Conservation (phyloP, 2,113 vertebrate species). For the Macquaria ambigua region DNA sequence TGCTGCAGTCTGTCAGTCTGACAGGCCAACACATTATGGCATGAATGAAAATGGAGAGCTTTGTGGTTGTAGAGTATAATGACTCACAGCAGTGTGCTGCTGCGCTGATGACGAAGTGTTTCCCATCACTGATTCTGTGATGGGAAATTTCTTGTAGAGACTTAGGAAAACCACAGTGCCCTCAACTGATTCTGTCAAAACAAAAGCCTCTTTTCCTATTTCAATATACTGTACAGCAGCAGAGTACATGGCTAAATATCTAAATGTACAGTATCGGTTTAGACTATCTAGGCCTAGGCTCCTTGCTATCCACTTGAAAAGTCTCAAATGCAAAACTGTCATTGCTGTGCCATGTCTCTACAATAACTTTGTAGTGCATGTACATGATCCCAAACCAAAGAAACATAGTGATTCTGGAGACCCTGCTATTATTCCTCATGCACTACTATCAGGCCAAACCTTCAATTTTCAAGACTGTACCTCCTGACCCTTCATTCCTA, state of each 20-base stretch:
- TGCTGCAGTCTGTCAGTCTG: conserved; percentile 59
- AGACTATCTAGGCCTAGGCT: conserved; percentile 26
- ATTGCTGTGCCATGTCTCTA: neutral
- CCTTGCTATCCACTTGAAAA: conserved; percentile 24
- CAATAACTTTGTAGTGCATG: neutral
- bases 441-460: neutral
- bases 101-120: conserved; percentile 67
- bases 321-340: neutral
- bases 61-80: conserved; percentile 62
- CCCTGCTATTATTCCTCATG: neutral
- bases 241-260: conserved; percentile 13
- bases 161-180: conserved; percentile 48
- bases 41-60: conserved; percentile 71
- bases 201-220: conserved; percentile 46
- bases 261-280: neutral
- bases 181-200: conserved; percentile 55
- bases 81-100: conserved; percentile 64
- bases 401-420: neutral
- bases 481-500: neutral
- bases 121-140: conserved; percentile 61
- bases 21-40: conserved; percentile 57
- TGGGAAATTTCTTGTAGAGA: conserved; percentile 56
- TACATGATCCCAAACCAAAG: neutral
- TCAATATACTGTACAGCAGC: conserved; percentile 7
- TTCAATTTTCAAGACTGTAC: neutral